Conservation (phyloP, 2,797 vertebrate genomes). For the Micropoecilia bifurca region DNA sequence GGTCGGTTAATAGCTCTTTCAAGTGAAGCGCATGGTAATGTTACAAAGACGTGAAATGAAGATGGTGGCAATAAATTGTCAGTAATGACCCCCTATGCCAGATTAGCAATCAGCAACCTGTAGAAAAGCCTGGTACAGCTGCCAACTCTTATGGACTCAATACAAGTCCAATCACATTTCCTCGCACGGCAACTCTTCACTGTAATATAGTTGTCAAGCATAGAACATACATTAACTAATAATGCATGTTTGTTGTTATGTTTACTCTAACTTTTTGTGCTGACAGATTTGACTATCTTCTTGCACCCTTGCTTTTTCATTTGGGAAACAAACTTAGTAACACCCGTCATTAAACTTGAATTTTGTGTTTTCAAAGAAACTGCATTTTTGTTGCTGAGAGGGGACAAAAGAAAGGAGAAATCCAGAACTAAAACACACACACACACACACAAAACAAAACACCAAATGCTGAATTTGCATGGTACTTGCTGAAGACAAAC, state of each 20-base stretch:
- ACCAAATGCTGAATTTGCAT: conserved; percentile 22
- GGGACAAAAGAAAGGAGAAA: not conserved
- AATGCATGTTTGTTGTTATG: not conserved
- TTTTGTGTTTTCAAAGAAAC: not conserved
- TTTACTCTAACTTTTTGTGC: not conserved
- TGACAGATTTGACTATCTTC: not conserved
- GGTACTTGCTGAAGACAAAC: not conserved
- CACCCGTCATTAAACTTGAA: not conserved
- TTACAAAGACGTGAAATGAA: conserved; percentile 54
- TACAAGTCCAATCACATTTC: conserved; percentile 27
- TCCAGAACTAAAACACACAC: too few species aligned
- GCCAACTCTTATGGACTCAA: conserved; percentile 34
- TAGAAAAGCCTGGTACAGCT: conserved; percentile 26
- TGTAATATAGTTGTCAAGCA: not conserved
- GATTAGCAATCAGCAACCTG: conserved; percentile 49
- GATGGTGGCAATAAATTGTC: conserved; percentile 51
- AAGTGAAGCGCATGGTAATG: conserved; percentile 43
- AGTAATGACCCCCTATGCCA: conserved; percentile 39
- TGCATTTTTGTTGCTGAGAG: not conserved
- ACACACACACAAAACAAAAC: conserved; percentile 24
- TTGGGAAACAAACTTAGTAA: not conserved
- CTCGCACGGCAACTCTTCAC: conserved; percentile 9
- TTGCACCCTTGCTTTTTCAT: not conserved
- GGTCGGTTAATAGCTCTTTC: conserved; percentile 41
- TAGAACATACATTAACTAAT: conserved; percentile 6